Conservation (phyloP, 2,888 invertebrate genomes). For the Rotaria magnacalcarata region DNA sequence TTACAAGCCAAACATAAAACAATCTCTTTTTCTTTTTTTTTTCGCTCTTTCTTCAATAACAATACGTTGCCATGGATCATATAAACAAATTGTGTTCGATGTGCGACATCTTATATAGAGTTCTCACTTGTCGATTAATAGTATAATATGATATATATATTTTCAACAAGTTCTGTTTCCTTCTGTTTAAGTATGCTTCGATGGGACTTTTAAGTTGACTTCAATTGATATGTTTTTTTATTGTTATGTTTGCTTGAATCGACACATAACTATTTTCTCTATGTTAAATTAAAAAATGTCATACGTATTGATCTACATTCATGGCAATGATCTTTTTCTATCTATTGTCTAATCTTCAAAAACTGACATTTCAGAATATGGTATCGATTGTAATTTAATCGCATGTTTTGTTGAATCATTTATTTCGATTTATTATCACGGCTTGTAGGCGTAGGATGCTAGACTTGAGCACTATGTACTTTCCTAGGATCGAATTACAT, state of each 20-base stretch:
- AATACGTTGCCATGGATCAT: not conserved
- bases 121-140: not conserved
- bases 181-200: not conserved
- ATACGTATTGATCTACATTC: too few relatives aligned
- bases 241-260: not conserved
- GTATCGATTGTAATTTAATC: not conserved
- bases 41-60: not conserved
- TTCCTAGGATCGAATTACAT: not conserved
- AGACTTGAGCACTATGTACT: not conserved
- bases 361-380: not conserved
- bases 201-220: not conserved
- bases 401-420: not conserved
- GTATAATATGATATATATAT: not conserved
- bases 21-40: too few relatives aligned
- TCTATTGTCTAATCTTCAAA: too few relatives aligned
- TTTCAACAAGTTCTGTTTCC: not conserved
- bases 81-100: not conserved
- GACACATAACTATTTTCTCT: not conserved
- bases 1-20: not conserved
- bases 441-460: not conserved
- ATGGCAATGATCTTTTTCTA: too few relatives aligned
- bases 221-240: not conserved
- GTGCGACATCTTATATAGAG: constrained; percentile 29
- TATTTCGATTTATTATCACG: not conserved
- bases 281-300: not conserved